Base-by-base conservation (phyloP, 2,888 invertebrate genomes). In the Gastracanthus pulcherrimus region DNA sequence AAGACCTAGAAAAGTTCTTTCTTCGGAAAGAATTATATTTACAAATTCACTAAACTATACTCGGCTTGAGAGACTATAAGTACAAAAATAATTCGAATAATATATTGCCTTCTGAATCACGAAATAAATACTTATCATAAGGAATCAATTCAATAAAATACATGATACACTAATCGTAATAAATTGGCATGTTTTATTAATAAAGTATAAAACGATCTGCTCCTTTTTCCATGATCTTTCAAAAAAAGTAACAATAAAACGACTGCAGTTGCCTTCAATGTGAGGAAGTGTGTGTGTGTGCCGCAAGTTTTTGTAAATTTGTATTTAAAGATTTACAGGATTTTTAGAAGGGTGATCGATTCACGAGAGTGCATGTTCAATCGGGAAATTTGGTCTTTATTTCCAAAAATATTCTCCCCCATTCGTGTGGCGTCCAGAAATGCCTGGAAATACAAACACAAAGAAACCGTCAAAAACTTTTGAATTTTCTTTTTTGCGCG, bases 401-500 rank as follows among this genome's bases (percentile, higher is more conserved):
- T 91, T 90, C 90, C 90, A 90, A 90, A 90, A 89, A 89, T 87
- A 88, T 88, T 81, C 77, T 83, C 78, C 81, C 82, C 45, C 74
- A 74, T 70, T 78, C 71, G 58, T 80, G 78, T 90, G 89, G 88
- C 87, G 88, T 87, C 89, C 88, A 89, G 89, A 91, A 89, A 88
- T 89, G 88, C 90, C 91, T 91, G 91, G 84, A 91, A 92, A 92
- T 91, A 92, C 88, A 91, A 89, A 92, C 89, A 92, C 89, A 91
- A 89, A 90, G 83, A 86, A 85, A 84, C 85, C 85, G 86, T 87
- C 82, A 89, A 87, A 85, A 78, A 74, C 69, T 62, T 69, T 76
- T 62, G 36, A 78, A 76, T 69, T 71, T 31, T 62, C 3, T 19
- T 45, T 45, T 29, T 13, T 70, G 55, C 76, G 51, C 26, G 41